Evolutionary conservation across 2,113 vertebrate genomes (phyloP).

Genomic region (Edolisoma coerulescens): DNA sequence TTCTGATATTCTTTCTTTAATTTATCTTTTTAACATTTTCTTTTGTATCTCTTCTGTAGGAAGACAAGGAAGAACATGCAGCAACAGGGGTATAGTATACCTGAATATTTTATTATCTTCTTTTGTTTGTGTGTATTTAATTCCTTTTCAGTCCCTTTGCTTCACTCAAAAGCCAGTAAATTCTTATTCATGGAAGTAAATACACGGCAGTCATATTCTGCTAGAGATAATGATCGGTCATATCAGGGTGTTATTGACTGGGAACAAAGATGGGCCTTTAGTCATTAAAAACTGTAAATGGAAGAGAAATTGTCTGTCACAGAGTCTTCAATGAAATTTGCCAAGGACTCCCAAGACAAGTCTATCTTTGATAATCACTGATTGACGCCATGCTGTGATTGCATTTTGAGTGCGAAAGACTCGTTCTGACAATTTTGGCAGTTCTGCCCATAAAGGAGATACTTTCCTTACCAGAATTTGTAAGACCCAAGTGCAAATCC

Average conservation of each 20-base stretch:
- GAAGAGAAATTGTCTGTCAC: background rate
- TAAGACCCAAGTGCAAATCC: background rate
- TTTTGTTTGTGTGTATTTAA: background rate
- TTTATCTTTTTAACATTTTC: background rate
- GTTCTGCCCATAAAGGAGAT: background rate
- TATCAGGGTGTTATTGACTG: background rate
- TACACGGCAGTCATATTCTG: background rate
- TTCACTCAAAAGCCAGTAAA: background rate
- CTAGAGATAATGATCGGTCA: background rate
- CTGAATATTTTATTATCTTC: background rate
- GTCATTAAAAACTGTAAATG: background rate
- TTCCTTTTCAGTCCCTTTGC: background rate
- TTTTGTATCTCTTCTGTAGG: background rate
- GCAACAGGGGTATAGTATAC: conserved; percentile 35
- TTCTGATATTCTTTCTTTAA: background rate
- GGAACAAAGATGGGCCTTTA: background rate
- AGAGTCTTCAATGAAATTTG: background rate
- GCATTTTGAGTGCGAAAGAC: background rate
- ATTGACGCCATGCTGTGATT: background rate
- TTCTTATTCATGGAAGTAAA: background rate
- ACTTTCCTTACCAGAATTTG: background rate
- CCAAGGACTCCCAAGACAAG: background rate
- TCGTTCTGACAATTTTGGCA: background rate
- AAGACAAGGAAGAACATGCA: conserved; percentile 16
- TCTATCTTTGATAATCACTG: background rate